phyloP scores from a whole-genome alignment of 1,140 invertebrate species.

The Drosophila sulfurigaster region DNA sequence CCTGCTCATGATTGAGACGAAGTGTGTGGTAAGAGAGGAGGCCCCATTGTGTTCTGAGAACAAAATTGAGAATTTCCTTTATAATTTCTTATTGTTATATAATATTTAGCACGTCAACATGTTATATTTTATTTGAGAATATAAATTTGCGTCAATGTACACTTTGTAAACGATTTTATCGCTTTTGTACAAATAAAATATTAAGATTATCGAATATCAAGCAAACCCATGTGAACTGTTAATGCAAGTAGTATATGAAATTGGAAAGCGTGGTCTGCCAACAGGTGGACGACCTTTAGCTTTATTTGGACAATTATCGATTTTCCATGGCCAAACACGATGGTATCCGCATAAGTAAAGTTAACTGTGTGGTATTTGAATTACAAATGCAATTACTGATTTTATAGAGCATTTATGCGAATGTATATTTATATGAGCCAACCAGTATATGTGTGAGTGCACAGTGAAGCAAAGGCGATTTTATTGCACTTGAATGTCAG shows the following conservation, averaged over 20 bases:
- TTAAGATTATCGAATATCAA: not conserved
- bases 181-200: not conserved
- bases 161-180: too few relatives aligned
- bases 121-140: too few relatives aligned
- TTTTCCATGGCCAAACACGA: slow-evolving; percentile 48
- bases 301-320: slow-evolving; percentile 56
- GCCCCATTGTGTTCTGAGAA: too few relatives aligned
- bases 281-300: slow-evolving; percentile 65
- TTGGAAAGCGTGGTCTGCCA: slow-evolving; percentile 47
- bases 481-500: slow-evolving; percentile 59
- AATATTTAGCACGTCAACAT: too few relatives aligned
- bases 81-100: too few relatives aligned
- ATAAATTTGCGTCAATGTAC: too few relatives aligned
- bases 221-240: not conserved
- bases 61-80: too few relatives aligned
- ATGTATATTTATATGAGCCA: not conserved
- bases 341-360: not conserved
- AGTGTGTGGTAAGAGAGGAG: too few relatives aligned
- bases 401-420: not conserved
- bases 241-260: not conserved
- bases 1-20: too few relatives aligned
- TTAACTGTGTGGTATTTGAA: slow-evolving; percentile 4
- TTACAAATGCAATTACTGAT: slow-evolving; percentile 3
- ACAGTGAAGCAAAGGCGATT: slow-evolving; percentile 53
- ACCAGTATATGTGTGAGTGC: slow-evolving; percentile 14